Evolutionary conservation across 2,797 vertebrate genomes (phyloP).

Genomic region (Chaetodon trifasciatus): DNA sequence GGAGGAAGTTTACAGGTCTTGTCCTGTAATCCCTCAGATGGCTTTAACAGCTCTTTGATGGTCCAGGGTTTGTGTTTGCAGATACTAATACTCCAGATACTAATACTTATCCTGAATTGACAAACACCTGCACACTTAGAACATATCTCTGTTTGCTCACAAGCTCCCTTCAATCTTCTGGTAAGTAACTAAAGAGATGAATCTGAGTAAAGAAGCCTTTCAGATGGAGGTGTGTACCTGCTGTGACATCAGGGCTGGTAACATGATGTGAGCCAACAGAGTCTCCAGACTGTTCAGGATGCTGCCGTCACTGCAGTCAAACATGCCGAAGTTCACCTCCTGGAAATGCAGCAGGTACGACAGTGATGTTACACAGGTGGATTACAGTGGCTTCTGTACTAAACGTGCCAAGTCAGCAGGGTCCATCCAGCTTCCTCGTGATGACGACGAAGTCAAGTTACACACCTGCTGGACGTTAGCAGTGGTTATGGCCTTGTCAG

Average conservation of each 20-base stretch:
- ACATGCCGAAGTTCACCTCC: slow-evolving; percentile 86
- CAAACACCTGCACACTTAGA: no score
- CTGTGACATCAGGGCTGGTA: slow-evolving; percentile 85
- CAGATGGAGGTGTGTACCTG: slow-evolving; percentile 77
- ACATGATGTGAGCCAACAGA: slow-evolving; percentile 83
- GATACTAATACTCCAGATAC: no score
- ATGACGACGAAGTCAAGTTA: background rate
- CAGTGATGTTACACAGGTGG: background rate
- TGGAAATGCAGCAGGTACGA: slow-evolving; percentile 40
- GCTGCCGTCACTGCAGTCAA: slow-evolving; percentile 81
- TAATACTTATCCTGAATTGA: no score
- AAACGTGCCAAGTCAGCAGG: background rate
- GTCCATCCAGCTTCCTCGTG: background rate
- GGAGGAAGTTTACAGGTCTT: no score
- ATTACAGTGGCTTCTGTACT: no score
- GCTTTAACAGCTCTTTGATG: no score
- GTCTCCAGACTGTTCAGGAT: slow-evolving; percentile 84
- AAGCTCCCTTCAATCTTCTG: no score
- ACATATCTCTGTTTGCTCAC: no score
- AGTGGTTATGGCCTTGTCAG: slow-evolving; percentile 82
- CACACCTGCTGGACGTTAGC: slow-evolving; percentile 88
- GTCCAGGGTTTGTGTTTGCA: no score
- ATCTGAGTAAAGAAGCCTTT: background rate
- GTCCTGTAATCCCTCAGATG: no score
- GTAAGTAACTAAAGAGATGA: background rate